These are phyloP conservation scores for Aporophyla nigra DNA, from an alignment of 2,888 invertebrate species.

Conservation along the genomic window DNA sequence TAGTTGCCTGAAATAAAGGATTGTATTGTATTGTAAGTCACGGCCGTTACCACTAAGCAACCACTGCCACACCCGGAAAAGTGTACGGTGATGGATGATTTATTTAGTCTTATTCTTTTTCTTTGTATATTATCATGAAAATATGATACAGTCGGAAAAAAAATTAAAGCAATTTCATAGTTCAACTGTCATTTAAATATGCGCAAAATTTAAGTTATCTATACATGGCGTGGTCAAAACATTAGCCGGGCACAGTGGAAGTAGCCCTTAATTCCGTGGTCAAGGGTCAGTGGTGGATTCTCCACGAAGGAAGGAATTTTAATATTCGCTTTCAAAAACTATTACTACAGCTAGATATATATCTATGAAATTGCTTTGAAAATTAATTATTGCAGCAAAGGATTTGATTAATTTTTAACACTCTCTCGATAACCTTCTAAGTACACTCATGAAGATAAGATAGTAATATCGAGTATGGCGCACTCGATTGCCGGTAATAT, in stretches of 20 bases:
- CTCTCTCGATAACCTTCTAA: conserved; percentile 15
- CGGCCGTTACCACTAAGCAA: too few relatives aligned
- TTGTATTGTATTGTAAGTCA: too few relatives aligned
- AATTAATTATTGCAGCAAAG: conserved; percentile 16
- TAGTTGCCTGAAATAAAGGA: too few relatives aligned
- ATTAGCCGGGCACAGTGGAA: neutral
- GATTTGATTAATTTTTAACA: conserved; percentile 54
- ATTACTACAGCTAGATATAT: neutral
- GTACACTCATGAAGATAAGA: conserved; percentile 49
- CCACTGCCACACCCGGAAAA: too few relatives aligned
- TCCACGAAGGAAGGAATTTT: neutral
- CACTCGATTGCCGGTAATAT: conserved; percentile 37
- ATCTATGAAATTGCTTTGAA: conserved; percentile 16
- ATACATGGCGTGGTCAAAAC: neutral
- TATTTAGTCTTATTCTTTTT: too few relatives aligned
- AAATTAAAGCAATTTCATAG: too few relatives aligned
- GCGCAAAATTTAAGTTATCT: too few relatives aligned
- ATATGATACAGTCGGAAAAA: too few relatives aligned
- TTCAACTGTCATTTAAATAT: too few relatives aligned
- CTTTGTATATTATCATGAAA: too few relatives aligned
- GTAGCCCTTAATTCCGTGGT: neutral
- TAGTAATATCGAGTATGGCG: conserved; percentile 38
- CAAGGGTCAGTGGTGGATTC: neutral
- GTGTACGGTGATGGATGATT: too few relatives aligned
- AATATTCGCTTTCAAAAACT: neutral